Evolutionary conservation across 2,113 vertebrate species (phyloP), one percentile per base, ranked within the genome.

Genomic region (Poeciliopsis prolifica): DNA sequence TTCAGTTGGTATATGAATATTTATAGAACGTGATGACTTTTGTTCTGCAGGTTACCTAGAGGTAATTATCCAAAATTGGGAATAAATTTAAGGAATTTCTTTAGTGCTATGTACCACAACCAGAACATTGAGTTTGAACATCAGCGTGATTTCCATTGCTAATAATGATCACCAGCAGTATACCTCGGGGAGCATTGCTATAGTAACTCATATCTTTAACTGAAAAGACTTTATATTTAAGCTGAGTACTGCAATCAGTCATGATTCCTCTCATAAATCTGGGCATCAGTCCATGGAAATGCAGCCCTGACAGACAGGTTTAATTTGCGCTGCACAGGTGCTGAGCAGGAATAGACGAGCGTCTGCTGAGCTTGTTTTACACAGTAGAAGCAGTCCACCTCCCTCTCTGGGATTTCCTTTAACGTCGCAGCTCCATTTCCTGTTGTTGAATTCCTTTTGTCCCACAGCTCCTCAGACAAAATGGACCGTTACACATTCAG

Each of bases 371-470:
- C 83, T 81, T 88, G 80, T 87, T 79, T 37, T 80, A 58, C 67
- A 58, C 75, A 74, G 70, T 76, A 73, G 40, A 86, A 75, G 48
- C 60, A 74, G 68, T 71, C 64, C 74, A 70, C 70, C 69, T 78
- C 79, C 82, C 79, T 79, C 75, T 79, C 58, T 73, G 81, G 90
- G 91, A 91, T 90, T 91, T 94, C 92, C 93, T 88, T 77, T 74
- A 87, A 67, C 73, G 37, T 76, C 79, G 72, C 60, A 37, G 73
- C 88, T 90, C 77, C 64, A 81, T 93, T 95, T 94, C 93, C 94
- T 95, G 94, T 94, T 94, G 88, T 90, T 93, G 89, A 92, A 94
- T 93, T 93, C 91, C 68, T 92, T 87, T 78, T 64, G 86, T 80
- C 82, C 88, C 84, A 77, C 72, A 87, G 82, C 81, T 74, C 84